Conservation (phyloP, 2,888 invertebrate species). For the Camponotus fellah region DNA sequence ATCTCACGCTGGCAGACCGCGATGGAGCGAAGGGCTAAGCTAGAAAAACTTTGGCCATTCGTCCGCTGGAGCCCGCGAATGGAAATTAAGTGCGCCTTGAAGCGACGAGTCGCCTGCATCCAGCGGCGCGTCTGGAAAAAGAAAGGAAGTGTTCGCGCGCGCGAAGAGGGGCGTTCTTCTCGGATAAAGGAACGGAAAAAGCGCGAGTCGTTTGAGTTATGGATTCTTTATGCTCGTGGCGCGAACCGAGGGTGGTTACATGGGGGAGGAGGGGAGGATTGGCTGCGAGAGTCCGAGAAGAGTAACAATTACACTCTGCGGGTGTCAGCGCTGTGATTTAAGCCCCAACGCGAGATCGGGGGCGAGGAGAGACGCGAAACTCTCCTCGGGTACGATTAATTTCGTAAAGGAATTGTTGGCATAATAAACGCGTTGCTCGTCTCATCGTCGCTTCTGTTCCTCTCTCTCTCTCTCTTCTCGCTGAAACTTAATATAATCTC, state of each 20-base stretch:
- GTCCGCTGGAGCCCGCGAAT: constrained; percentile 55
- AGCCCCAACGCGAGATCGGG: constrained; percentile 54
- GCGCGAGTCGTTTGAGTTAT: constrained; percentile 72
- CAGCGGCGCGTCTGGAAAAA: constrained; percentile 18
- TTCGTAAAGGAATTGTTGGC: constrained; percentile 52
- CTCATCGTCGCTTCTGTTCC: constrained; percentile 22
- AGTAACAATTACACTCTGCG: constrained; percentile 75
- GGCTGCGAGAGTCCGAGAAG: constrained; percentile 59
- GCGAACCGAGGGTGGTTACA: constrained; percentile 45
- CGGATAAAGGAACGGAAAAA: constrained; percentile 62
- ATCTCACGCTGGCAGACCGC: neutral
- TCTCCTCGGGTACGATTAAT: constrained; percentile 50
- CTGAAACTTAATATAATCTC: constrained; percentile 49
- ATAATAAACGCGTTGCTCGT: constrained; percentile 52
- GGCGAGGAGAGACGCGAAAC: constrained; percentile 23
- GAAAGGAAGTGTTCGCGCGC: constrained; percentile 38
- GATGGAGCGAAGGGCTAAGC: neutral
- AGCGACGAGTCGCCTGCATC: constrained; percentile 38
- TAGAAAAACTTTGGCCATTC: constrained; percentile 60
- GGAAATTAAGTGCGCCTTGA: constrained; percentile 64
- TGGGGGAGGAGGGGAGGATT: constrained; percentile 20
- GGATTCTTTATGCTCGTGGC: constrained; percentile 62
- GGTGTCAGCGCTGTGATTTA: constrained; percentile 75
- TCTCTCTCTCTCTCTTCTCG: constrained; percentile 8
- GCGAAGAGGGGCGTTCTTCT: constrained; percentile 17